Evolutionary conservation across 2,113 vertebrate genomes (phyloP).

Genomic region (Tachysurus fulvidraco): DNA sequence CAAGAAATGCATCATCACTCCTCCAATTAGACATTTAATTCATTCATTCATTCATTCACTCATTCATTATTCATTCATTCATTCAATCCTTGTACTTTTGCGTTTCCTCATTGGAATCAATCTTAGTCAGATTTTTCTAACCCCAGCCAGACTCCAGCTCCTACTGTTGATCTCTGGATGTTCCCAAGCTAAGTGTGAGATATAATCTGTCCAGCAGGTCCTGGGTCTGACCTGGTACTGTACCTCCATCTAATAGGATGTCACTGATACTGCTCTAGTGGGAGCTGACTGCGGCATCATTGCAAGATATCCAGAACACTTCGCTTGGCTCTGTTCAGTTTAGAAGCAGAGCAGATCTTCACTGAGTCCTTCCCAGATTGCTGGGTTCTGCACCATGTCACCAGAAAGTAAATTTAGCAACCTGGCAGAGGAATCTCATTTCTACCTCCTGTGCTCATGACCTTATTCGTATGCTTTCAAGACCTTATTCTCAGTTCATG

Average conservation of each 20-base stretch:
- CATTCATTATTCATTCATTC: neutral
- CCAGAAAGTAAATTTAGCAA: neutral
- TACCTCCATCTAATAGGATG: neutral
- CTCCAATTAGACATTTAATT: neutral
- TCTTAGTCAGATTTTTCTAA: neutral
- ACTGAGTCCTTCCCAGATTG: neutral
- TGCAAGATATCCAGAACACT: neutral
- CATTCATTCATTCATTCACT: neutral
- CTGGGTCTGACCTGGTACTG: neutral
- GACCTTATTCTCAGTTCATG: neutral
- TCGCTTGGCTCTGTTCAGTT: neutral
- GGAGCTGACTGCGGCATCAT: neutral
- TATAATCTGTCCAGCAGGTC: neutral
- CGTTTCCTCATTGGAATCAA: neutral
- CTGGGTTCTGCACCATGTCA: neutral
- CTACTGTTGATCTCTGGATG: neutral
- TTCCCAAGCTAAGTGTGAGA: neutral
- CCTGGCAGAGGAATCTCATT: neutral
- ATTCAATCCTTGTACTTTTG: neutral
- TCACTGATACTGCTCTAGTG: neutral
- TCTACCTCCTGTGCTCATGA: neutral
- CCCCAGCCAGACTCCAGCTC: neutral
- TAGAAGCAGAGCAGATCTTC: neutral
- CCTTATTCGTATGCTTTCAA: neutral
- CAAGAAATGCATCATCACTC: constrained; percentile 41